Conservation (phyloP, 2,888 invertebrate species). For the Drosophila meridionalis region DNA sequence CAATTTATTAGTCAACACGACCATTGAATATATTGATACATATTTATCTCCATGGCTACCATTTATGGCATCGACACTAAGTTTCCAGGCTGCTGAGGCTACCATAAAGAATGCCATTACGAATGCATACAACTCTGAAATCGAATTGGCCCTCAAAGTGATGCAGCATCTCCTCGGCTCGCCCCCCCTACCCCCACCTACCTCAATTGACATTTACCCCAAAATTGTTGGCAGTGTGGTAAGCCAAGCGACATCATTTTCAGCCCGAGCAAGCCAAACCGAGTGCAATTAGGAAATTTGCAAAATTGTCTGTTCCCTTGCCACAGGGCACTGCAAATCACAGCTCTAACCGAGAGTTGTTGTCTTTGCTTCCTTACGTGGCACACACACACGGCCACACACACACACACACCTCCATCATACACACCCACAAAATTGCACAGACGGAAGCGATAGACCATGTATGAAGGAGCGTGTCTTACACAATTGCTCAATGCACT, state of each 20-base stretch:
- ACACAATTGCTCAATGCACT: slow-evolving; percentile 17
- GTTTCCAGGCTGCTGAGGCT: slow-evolving; percentile 7
- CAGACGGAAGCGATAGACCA: slow-evolving; percentile 7
- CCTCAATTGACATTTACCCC: slow-evolving; percentile 41
- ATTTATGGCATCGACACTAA: slow-evolving; percentile 4
- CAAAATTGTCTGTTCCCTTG: slow-evolving; percentile 57
- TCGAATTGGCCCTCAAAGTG: slow-evolving; percentile 60
- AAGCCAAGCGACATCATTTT: slow-evolving; percentile 54
- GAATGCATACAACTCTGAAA: slow-evolving; percentile 39
- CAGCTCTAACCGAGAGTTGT: slow-evolving; percentile 29
- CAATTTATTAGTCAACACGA: neutral
- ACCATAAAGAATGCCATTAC: slow-evolving; percentile 24
- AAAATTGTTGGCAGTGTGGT: slow-evolving; percentile 53
- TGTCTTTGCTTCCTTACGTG: slow-evolving; percentile 46
- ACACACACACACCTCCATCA: neutral
- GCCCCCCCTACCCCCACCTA: neutral
- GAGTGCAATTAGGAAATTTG: slow-evolving; percentile 77
- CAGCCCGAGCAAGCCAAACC: slow-evolving; percentile 51
- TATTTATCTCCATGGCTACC: neutral
- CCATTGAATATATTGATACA: neutral
- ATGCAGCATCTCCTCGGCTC: slow-evolving; percentile 20
- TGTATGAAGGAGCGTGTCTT: slow-evolving; percentile 4
- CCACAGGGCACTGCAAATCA: slow-evolving; percentile 52
- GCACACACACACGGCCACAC: slow-evolving; percentile 10
- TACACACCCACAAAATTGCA: slow-evolving; percentile 1